Base-by-base conservation (phyloP, 2,797 vertebrate genomes). In the Argya squamiceps region DNA sequence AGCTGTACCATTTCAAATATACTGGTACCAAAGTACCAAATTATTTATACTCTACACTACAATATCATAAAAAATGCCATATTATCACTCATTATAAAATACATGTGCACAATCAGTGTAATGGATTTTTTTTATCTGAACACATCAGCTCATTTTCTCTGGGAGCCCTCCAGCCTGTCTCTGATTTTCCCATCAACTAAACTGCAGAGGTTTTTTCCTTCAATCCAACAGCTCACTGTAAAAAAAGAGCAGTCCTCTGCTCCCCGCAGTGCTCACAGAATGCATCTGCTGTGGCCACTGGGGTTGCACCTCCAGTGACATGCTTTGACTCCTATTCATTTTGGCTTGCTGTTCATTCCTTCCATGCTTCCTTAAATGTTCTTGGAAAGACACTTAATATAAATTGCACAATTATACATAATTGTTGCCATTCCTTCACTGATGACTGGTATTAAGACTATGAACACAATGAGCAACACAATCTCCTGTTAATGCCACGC, bases 321-420 rank as follows among this genome's bases (percentile, higher is more conserved):
- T 18, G 32, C 60, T 86, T 53, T 30, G 37, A 79, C 74, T 88
- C 85, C 84, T 77, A 58, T 84, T 67, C 80, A 78, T 82, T 92
- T 74, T 34, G 85, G 77, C 60, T 90, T 59, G 83, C 63, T 76
- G 34, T 67, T 90, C 88, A 79, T 92, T 94, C 88, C 69, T 95
- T 78, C 88, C 92, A 73, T 43, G 52, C 70, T 90, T 92, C 56
- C 82, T 90, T 75, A 92, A 93, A 93, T 44, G 46, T 95, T 95
- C 91, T 89, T 94, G 83, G 89, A 96, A 93, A 88, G 44, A 88
- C 44, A 67, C 63, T 83, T 88, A 47, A 67, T 55, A 79, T 76
- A 94, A 93, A 95, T 94, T 93, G 91, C 93, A 96, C 83, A 90
- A 95, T 96, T 86, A 69, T 55, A 92, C 50, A 46, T 87, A 92